Base-by-base conservation (phyloP, 2,797 vertebrate genomes). In the Siniperca undulata region DNA sequence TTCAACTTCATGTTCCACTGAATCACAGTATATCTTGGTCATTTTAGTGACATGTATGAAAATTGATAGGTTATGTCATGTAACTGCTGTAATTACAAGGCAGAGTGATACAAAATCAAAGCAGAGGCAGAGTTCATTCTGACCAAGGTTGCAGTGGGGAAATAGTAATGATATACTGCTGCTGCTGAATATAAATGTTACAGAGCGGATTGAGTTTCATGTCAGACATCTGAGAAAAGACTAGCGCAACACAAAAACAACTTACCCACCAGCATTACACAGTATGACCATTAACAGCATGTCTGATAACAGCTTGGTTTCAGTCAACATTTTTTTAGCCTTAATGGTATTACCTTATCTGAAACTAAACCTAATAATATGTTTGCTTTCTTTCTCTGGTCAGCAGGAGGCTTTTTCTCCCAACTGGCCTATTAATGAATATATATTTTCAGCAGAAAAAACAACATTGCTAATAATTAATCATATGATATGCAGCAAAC, bases 11-110 rank as follows among this genome's bases (percentile, higher is more conserved):
- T 8, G 55, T 79, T 73, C 34, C 81, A 58, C 40, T 38, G 11
- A 73, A 60, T 70, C 81, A 46, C 13, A 44, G 46, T 0, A 27
- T 75, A 27, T 72, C 83, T 70, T 0, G 4, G 53, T 80, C 42
- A 78, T 16, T 30, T 73, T 50, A 42, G 30, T 48, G 76, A 78
- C 74, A 50, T 74, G 44, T 64, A 50, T 67, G 81, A 0, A 78
- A 68, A 81, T 48, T 67, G 36, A 91, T 71, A 36, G 65, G 44
- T 84, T 55, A 58, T 38, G 64, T 88, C 38, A 60, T 40, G 70
- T 66, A 75, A 68, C 66, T 46, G 48, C 55, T 65, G 59, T 88
- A 87, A 93, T 93, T 87, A 91, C 75, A 91, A 85, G 83, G 85
- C 62, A 61, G 59, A 62, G 79, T 53, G 76, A 84, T 79, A 52